These are phyloP conservation scores for Entomyzon cyanotis DNA, from an alignment of 2,113 vertebrate genomes.

Conservation along the genomic window DNA sequence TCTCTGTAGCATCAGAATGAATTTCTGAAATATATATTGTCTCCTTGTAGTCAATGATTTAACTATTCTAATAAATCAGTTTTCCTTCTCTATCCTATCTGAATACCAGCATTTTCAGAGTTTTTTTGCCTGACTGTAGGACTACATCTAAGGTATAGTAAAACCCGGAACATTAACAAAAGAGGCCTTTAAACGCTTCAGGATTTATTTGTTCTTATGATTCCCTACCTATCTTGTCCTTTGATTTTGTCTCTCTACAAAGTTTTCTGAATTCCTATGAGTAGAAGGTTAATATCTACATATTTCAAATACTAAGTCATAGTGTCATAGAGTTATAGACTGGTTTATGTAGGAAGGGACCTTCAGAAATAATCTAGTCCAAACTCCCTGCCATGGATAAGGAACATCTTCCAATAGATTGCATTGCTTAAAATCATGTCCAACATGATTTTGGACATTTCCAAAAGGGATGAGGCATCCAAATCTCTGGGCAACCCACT, in stretches of 20 bases:
- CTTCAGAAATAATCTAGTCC: background rate
- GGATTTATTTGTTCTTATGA: background rate
- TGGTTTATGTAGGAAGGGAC: rapidly evolving
- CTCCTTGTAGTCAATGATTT: background rate
- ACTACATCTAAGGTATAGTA: background rate
- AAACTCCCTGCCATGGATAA: background rate
- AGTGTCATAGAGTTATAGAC: background rate
- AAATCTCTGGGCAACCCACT: background rate
- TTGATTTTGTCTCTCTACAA: background rate
- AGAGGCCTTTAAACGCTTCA: background rate
- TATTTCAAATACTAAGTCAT: background rate
- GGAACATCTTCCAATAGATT: background rate
- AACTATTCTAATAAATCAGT: background rate
- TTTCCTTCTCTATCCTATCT: background rate
- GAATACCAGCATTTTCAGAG: background rate
- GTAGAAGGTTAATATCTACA: background rate
- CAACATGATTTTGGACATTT: background rate
- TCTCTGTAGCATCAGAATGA: background rate
- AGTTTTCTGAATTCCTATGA: background rate
- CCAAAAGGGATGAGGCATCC: too few relatives aligned
- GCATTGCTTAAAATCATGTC: background rate
- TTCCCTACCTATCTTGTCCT: background rate
- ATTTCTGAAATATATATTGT: background rate
- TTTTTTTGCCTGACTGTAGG: background rate
- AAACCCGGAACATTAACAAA: background rate